Evolutionary conservation across 1,140 invertebrate species (phyloP).

Genomic region (Drosophila obscura): DNA sequence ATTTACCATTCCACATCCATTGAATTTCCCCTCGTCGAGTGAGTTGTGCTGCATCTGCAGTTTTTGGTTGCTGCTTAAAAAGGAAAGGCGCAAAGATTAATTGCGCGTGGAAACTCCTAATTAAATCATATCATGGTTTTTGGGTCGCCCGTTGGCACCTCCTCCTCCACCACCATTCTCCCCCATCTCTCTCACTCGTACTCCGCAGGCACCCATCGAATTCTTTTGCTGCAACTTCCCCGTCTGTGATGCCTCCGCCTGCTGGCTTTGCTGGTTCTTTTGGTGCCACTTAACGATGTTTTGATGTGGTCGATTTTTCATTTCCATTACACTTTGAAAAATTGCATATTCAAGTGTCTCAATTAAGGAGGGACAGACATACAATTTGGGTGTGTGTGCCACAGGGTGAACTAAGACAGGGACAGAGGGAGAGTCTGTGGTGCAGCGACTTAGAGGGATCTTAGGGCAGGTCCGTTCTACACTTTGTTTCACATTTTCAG

Average conservation of each 20-base stretch:
- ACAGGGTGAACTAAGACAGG: not conserved
- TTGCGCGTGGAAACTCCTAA: conserved; percentile 76
- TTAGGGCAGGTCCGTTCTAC: no score
- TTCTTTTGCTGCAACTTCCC: not conserved
- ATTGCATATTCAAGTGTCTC: conserved; percentile 79
- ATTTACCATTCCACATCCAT: not conserved
- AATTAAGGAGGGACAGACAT: conserved; percentile 53
- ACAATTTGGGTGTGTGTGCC: conserved; percentile 1
- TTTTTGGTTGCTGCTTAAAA: conserved; percentile 25
- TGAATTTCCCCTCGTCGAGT: not conserved
- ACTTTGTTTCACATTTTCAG: no score
- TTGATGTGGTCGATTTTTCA: conserved; percentile 62
- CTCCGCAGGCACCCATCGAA: not conserved
- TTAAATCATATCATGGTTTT: conserved; percentile 73
- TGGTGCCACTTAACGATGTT: conserved; percentile 59
- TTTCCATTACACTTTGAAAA: conserved; percentile 67
- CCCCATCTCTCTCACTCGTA: not conserved
- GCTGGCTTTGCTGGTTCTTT: not conserved
- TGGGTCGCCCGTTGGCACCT: conserved; percentile 29
- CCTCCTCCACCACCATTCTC: not conserved
- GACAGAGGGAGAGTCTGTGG: conserved; percentile 10
- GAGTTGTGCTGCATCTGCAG: conserved; percentile 34
- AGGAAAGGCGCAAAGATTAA: conserved; percentile 66
- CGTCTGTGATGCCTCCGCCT: no score
- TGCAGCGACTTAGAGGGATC: no score